Evolutionary conservation across 1,140 invertebrate genomes (phyloP), one percentile per base, ranked within the genome.

Genomic region (Aricia agestis): DNA sequence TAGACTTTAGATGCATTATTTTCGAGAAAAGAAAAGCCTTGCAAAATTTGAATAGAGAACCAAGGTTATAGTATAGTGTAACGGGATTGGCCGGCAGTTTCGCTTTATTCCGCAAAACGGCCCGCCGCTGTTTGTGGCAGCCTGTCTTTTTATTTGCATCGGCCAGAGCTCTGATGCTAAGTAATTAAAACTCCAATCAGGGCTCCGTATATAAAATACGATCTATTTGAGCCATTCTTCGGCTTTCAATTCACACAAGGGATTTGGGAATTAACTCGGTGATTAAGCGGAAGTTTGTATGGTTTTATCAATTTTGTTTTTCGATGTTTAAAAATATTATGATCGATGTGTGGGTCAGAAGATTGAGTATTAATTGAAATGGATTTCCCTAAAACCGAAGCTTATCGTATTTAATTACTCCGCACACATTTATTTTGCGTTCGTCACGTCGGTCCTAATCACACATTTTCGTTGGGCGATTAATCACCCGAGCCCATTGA

Each of bases 171-270:
- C 72, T 73, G 74, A 74, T 76, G 73, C 77, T 81, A 77, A 81
- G 79, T 81, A 81, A 81, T 78, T 79, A 81, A 80, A 81, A 77
- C 69, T 65, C 68, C 71, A 70, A 73, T 73, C 74, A 81, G 73
- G 59, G 72, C 76, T 73, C 74, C 72, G 67, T 25, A 32, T 41
- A 66, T 66, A 42, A 70, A 68, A 41, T n/a, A 68, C 18, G 57
- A 25, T 45, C 59, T 19, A 17, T 63, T 18, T 25, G 59, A 63
- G 17, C 17, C 9, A 19, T 63, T 63, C 59, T 63, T 63, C 18
- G 19, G 18, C 31, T 59, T 17, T 15, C n/a, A 6, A 59, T 59
- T 36, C 36, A 9, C 45, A 13, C 45, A 52, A 15, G 13, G 45
- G 13, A 11, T 52, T 52, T 52, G 45, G 45, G 10, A 52, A 52